phyloP scores from a whole-genome alignment of 1,140 invertebrate genomes.

The Atta colombica region DNA sequence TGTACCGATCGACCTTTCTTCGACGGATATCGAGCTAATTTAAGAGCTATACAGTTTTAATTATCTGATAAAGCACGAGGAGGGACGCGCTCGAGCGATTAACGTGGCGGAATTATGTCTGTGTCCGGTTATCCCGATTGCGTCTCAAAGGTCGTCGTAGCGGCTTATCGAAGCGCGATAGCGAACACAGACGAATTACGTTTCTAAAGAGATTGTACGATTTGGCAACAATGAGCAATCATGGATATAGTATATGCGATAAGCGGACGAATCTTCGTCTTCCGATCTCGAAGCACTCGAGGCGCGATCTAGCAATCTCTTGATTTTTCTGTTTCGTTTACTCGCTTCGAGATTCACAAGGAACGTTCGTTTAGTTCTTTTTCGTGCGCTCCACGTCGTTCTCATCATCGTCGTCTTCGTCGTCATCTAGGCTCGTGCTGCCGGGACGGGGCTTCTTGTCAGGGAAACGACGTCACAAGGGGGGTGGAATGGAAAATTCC shows the following conservation, averaged over 20 bases:
- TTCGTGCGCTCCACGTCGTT: conserved; percentile 62
- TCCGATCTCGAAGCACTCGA: conserved; percentile 54
- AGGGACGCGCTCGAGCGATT: conserved; percentile 43
- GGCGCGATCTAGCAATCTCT: not conserved
- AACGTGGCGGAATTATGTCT: conserved; percentile 26
- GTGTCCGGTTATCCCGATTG: conserved; percentile 28
- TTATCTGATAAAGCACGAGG: conserved; percentile 38
- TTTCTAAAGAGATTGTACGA: conserved; percentile 44
- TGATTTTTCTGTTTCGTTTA: conserved; percentile 42
- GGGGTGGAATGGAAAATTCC: conserved; percentile 87
- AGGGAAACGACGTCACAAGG: conserved; percentile 83
- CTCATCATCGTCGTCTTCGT: conserved; percentile 69
- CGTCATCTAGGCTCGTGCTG: conserved; percentile 67
- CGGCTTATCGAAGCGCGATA: conserved; percentile 32
- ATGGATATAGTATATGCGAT: conserved; percentile 43
- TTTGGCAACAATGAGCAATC: conserved; percentile 56
- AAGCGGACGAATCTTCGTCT: conserved; percentile 37
- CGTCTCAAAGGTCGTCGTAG: conserved; percentile 46
- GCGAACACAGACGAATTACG: conserved; percentile 35
- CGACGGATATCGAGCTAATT: conserved; percentile 45
- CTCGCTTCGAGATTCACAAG: conserved; percentile 52
- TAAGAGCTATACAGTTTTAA: conserved; percentile 7
- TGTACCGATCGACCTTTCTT: conserved; percentile 22
- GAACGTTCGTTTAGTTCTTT: conserved; percentile 59
- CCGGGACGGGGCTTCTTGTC: conserved; percentile 76